These are phyloP conservation scores for Cynocephalus volans DNA, from an alignment of 2,113 vertebrate genomes.

Conservation along the genomic window DNA sequence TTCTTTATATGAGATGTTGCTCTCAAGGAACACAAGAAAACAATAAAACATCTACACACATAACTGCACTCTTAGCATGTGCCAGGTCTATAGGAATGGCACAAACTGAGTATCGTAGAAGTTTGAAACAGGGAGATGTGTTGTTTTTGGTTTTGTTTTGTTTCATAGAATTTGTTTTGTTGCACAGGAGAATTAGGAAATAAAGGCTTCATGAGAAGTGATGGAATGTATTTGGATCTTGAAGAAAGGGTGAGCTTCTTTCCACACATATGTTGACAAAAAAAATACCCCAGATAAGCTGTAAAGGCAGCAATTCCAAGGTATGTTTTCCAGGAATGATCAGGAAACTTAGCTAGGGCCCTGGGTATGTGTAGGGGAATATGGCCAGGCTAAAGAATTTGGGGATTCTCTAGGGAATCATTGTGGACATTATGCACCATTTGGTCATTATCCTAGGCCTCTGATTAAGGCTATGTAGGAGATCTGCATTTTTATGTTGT, in stretches of 20 bases:
- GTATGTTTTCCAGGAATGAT: background rate
- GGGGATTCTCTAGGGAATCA: background rate
- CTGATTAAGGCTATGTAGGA: background rate
- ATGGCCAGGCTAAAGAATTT: background rate
- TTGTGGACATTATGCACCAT: background rate
- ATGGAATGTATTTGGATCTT: background rate
- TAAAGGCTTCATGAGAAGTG: constrained; percentile 19
- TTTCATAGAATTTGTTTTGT: too few relatives aligned
- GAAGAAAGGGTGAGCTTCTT: background rate
- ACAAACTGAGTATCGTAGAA: background rate
- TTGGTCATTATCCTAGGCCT: background rate
- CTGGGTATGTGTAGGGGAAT: background rate
- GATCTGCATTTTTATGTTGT: constrained; percentile 1
- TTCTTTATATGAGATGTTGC: background rate
- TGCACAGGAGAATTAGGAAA: background rate
- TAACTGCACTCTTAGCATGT: background rate
- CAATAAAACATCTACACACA: background rate
- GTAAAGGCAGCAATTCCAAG: background rate
- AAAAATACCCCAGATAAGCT: background rate
- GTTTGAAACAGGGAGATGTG: background rate
- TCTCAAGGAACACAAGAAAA: constrained; percentile 23
- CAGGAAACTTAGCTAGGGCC: background rate
- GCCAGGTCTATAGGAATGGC: background rate
- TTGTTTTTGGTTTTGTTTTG: background rate
- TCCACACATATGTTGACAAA: background rate